Conservation (phyloP, 2,797 vertebrate species). For the Protosalanx chinensis region DNA sequence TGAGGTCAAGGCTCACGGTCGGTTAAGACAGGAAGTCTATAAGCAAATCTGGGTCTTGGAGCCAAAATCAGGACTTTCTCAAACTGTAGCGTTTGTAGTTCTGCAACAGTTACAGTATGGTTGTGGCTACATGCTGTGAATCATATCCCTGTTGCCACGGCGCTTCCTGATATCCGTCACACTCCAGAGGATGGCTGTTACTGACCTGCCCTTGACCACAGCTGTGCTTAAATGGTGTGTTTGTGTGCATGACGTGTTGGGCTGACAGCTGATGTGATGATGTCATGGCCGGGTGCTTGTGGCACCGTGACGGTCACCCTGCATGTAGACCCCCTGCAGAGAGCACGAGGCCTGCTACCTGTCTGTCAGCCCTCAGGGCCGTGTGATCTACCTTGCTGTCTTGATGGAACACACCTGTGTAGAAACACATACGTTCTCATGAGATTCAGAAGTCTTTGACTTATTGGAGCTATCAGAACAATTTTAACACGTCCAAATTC, state of each 20-base stretch:
- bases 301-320: conserved; percentile 38
- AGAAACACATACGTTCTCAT: not conserved
- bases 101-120: not conserved
- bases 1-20: not conserved
- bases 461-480: not conserved
- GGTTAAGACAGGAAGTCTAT: not conserved
- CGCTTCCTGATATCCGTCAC: not conserved
- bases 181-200: not conserved
- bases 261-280: conserved; percentile 24
- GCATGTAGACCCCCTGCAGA: conserved; percentile 62
- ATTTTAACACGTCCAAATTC: not conserved
- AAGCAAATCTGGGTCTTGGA: not conserved
- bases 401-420: not conserved
- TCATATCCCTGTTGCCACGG: not conserved
- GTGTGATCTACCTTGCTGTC: not conserved
- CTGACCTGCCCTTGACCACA: not conserved
- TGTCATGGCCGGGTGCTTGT: conserved; percentile 29
- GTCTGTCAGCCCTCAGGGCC: not conserved
- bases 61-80: not conserved
- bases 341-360: conserved; percentile 65
- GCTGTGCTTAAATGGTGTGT: conserved; percentile 20
- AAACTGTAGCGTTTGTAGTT: not conserved
- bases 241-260: conserved; percentile 40
- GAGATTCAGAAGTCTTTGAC: not conserved
- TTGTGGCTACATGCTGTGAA: not conserved